Base-by-base conservation (phyloP, 2,113 vertebrate genomes). In the Cisticola juncidis region DNA sequence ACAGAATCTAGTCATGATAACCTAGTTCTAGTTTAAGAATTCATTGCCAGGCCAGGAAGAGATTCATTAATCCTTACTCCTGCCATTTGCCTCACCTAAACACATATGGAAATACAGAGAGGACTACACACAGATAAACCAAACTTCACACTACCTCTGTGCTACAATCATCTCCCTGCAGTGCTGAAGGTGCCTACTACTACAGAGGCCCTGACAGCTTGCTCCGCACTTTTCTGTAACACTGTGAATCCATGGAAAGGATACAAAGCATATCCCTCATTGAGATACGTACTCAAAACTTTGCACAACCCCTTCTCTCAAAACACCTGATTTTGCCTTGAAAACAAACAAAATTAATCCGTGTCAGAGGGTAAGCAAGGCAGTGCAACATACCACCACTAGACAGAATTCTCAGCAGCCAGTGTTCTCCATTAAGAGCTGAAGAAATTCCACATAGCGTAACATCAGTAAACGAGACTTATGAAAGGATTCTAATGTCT, bases 221-320 rank as follows among this genome's bases (percentile, higher is more conserved):
- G 31, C 26, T 44, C 44, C 73, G 16, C 12, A 31, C 28, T 31
- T 72, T 35, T 42, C 54, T 86, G 11, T 21, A 89, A 72, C 14
- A n/a, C 9, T 36, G 9, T 3, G 0, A 54, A 58, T 56, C 4
- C 1, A 11, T 12, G 16, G 18, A 72, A 58, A 18, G 2, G 65
- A 60, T 12, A 62, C 26, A 53, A 25, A 5, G 12, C 8, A n/a
- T 38, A 57, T 48, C 47, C 19, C 18, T 22, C 26, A 54, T 44
- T 15, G 21, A 58, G 29, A 69, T 5, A 62, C 0, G 0, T 14
- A n/a, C 22, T 11, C 58, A 69, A 80, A 87, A 73, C 10, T 87
- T 28, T 45, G 25, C 26, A 54, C 21, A 65, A 60, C 12, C 6
- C 5, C 16, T 51, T 35, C 31, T 51, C 69, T 64, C 14, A 6